These are phyloP conservation scores for Dasyornis broadbenti DNA, from an alignment of 2,113 vertebrate species.

Conservation along the genomic window DNA sequence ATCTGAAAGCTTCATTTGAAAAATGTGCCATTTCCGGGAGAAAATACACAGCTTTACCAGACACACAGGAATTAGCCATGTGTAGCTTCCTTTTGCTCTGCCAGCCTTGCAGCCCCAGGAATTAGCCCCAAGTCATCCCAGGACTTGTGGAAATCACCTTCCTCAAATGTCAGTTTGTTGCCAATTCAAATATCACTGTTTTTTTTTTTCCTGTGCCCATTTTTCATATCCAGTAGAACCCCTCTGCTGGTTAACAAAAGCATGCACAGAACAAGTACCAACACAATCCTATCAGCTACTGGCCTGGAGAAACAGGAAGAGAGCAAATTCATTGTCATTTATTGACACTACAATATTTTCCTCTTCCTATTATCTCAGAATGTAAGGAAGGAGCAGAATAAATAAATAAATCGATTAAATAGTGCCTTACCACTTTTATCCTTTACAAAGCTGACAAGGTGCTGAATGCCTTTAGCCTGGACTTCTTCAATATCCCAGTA, in stretches of 20 bases:
- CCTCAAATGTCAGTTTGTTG: background rate
- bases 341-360: background rate
- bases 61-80: background rate
- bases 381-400: background rate
- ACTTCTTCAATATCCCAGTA: conserved; percentile 57
- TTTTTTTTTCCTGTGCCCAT: background rate
- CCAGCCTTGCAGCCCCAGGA: background rate
- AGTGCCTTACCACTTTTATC: conserved; percentile 57
- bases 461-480: conserved; percentile 62
- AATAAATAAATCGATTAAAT: background rate
- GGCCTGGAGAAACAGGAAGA: background rate
- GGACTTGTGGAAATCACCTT: background rate
- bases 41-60: background rate
- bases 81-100: background rate
- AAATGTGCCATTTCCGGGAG: background rate
- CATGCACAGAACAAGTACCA: background rate
- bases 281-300: background rate
- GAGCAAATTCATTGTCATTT: background rate
- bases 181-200: background rate
- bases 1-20: background rate
- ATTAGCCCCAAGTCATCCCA: background rate
- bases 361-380: background rate
- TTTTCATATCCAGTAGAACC: background rate
- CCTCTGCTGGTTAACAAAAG: background rate
- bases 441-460: conserved; percentile 40